Percentiles rank a stretch among this genome's conserved stretches.
Evolutionary conservation across 2,797 vertebrate genomes (phyloP).

Genomic region (Sebastes vulpes): DNA sequence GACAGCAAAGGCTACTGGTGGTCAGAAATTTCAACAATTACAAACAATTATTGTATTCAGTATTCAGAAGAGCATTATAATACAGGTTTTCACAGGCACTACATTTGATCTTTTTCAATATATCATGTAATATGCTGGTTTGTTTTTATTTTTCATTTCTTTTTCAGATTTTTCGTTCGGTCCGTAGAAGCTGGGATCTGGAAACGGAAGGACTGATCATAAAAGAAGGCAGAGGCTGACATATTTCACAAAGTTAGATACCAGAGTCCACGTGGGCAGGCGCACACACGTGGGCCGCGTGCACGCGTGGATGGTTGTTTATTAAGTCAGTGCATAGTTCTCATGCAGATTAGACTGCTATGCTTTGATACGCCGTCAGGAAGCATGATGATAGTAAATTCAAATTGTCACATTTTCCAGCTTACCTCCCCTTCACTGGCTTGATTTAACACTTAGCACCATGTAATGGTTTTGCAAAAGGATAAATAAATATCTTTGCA

Average conservation of each 20-base stretch:
- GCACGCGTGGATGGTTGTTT: constrained; percentile 64
- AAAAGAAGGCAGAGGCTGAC: constrained; percentile 93
- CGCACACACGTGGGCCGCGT: constrained; percentile 22
- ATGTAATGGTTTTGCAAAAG: constrained; percentile 91
- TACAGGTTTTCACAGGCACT: constrained; percentile 99
- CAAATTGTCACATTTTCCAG: constrained; percentile 86
- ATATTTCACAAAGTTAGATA: constrained; percentile 88
- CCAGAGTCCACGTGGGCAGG: constrained; percentile 86
- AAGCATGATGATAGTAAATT: constrained; percentile 91
- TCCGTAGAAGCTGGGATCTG: constrained; percentile 92
- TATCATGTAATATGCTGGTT: constrained; percentile 99
- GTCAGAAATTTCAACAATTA: constrained; percentile 89
- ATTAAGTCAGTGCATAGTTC: constrained; percentile 95
- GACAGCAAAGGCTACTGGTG: constrained; percentile 99
- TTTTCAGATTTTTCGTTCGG: constrained; percentile 85
- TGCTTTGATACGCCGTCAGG: constrained; percentile 90
- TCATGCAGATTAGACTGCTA: constrained; percentile 98
- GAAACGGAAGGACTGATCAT: constrained; percentile 88
- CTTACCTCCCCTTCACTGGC: constrained; percentile 89
- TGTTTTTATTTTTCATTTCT: constrained; percentile 80
- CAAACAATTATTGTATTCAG: constrained; percentile 81
- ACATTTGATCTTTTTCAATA: constrained; percentile 93
- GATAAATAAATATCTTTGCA: constrained; percentile 90
- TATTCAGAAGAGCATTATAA: constrained; percentile 97
- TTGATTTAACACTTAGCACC: constrained; percentile 96